Evolutionary conservation across 1,140 invertebrate genomes (phyloP).

Genomic region (Augochlora pura): DNA sequence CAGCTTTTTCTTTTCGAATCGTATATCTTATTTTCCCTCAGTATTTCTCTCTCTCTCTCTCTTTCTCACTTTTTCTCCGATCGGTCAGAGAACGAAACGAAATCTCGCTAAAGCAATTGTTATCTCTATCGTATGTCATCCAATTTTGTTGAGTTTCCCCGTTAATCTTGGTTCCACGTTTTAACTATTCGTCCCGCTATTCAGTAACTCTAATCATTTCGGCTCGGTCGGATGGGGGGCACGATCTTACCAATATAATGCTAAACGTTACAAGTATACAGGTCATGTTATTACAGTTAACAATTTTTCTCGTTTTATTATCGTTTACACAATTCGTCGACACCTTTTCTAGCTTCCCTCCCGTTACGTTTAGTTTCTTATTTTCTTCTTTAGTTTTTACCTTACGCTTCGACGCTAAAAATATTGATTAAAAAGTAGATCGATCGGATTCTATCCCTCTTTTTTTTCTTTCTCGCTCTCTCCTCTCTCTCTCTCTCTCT

Average conservation of each 20-base stretch:
- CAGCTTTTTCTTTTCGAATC: not conserved
- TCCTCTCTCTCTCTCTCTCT: no score
- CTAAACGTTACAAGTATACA: slow-evolving; percentile 79
- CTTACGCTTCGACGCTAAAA: slow-evolving; percentile 71
- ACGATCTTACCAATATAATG: slow-evolving; percentile 79
- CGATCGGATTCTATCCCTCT: slow-evolving; percentile 38
- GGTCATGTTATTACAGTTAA: slow-evolving; percentile 76
- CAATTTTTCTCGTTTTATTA: slow-evolving; percentile 68
- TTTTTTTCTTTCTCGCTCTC: no score
- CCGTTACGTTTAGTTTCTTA: slow-evolving; percentile 72
- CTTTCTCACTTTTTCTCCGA: no score
- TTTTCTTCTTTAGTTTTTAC: slow-evolving; percentile 51
- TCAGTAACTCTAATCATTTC: slow-evolving; percentile 62
- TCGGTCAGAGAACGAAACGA: slow-evolving; percentile 32
- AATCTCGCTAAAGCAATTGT: slow-evolving; percentile 48
- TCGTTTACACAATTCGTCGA: slow-evolving; percentile 72
- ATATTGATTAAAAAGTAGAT: slow-evolving; percentile 69
- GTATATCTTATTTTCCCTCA: not conserved
- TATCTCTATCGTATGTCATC: slow-evolving; percentile 5
- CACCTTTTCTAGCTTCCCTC: slow-evolving; percentile 14
- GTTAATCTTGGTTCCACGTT: slow-evolving; percentile 35
- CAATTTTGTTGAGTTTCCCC: slow-evolving; percentile 19
- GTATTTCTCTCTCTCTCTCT: no score
- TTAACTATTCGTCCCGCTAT: slow-evolving; percentile 58
- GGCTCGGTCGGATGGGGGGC: slow-evolving; percentile 67